phyloP scores from a whole-genome alignment of 2,113 vertebrate species.

The Callocephalon fimbriatum region DNA sequence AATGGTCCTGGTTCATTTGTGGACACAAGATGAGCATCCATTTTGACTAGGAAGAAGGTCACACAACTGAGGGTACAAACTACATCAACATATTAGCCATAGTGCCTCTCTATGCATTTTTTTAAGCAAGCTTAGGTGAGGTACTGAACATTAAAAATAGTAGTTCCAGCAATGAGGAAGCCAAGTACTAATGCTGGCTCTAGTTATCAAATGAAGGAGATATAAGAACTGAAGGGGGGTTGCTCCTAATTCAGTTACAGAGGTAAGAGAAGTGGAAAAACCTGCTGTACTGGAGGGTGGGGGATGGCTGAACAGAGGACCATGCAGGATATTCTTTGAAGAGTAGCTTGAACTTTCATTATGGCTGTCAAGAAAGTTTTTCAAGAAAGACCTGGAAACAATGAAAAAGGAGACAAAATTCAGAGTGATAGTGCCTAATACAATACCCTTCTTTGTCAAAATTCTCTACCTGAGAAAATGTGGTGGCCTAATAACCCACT shows the following conservation, averaged over 20 bases:
- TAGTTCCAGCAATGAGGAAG: neutral
- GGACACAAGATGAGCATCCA: neutral
- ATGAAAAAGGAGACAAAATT: neutral
- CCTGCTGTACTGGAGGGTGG: neutral
- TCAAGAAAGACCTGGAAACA: neutral
- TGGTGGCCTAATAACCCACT: neutral
- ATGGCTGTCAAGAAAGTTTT: neutral
- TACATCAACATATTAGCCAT: neutral
- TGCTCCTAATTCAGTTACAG: neutral
- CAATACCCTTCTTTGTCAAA: neutral
- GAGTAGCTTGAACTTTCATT: neutral
- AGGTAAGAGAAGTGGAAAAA: neutral
- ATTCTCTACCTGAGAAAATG: neutral
- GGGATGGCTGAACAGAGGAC: neutral
- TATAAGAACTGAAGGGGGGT: neutral
- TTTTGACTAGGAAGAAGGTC: neutral
- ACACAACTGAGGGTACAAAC: neutral
- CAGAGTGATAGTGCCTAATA: neutral
- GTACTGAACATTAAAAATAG: neutral
- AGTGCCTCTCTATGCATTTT: neutral
- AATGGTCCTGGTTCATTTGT: neutral
- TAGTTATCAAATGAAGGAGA: neutral
- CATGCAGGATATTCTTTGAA: neutral
- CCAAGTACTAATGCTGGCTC: neutral
- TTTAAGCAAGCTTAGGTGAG: neutral